Conservation (phyloP, 1,140 invertebrate genomes). For the Elymnias hypermnestra region DNA sequence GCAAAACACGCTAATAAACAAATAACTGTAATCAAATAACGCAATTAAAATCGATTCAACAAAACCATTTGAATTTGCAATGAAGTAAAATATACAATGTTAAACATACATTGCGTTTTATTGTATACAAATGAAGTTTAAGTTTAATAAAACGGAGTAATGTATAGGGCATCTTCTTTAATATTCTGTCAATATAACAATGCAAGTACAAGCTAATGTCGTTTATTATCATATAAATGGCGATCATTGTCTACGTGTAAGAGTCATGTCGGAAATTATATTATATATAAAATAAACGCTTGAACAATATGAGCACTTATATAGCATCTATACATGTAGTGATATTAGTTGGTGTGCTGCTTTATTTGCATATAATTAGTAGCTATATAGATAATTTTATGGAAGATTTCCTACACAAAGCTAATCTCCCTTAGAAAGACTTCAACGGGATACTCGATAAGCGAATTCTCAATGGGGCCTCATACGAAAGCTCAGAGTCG, state of each 20-base stretch:
- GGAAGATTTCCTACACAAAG: not conserved
- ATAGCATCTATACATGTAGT: too few species aligned
- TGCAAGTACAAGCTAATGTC: not conserved
- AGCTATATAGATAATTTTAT: not conserved
- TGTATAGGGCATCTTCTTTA: not conserved
- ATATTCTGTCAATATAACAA: not conserved
- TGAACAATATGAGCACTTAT: too few species aligned
- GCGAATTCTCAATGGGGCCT: too few species aligned
- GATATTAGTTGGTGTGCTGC: too few species aligned
- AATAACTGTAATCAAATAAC: conserved; percentile 17
- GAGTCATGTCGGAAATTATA: conserved; percentile 14
- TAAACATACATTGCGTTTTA: conserved; percentile 1
- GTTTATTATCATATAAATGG: conserved; percentile 20
- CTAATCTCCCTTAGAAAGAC: not conserved
- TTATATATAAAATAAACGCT: too few species aligned
- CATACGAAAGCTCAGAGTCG: too few species aligned
- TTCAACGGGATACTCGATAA: conserved; percentile 6
- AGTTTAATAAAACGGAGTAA: not conserved
- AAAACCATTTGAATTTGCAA: conserved; percentile 6
- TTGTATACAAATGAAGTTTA: not conserved
- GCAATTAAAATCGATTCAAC: conserved; percentile 14
- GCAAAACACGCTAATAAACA: conserved; percentile 10
- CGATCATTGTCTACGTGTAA: conserved; percentile 15
- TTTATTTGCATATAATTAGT: too few species aligned
- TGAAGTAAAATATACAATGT: not conserved